Conservation (phyloP, 2,888 invertebrate species). For the Allolobophora icterica region DNA sequence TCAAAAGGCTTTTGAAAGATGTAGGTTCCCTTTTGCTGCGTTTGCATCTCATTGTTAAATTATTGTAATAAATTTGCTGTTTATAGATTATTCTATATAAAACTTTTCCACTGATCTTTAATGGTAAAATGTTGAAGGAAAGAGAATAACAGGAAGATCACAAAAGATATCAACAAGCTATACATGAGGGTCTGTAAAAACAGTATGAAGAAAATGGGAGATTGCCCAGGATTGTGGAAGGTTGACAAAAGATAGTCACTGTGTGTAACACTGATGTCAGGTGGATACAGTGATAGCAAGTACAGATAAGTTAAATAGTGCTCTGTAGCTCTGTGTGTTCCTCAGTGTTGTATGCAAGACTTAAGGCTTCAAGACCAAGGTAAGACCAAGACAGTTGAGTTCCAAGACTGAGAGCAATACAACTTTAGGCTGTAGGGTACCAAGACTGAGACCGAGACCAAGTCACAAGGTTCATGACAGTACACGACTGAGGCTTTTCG, state of each 20-base stretch:
- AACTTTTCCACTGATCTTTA: background rate
- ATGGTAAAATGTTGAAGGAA: too few relatives aligned
- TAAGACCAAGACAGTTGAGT: too few relatives aligned
- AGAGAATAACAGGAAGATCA: too few relatives aligned
- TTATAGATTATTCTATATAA: background rate
- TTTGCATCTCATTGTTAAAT: background rate
- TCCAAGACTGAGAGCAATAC: too few relatives aligned
- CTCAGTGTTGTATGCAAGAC: too few relatives aligned
- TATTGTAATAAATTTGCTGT: background rate
- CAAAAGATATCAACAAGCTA: too few relatives aligned
- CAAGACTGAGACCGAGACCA: too few relatives aligned
- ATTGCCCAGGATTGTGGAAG: background rate
- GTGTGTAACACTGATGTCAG: background rate
- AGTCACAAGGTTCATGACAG: too few relatives aligned
- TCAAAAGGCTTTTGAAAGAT: slow-evolving; percentile 13
- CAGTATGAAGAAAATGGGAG: background rate
- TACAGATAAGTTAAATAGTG: background rate
- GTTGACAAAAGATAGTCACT: background rate
- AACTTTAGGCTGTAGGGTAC: too few relatives aligned
- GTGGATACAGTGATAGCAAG: background rate
- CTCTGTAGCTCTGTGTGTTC: background rate
- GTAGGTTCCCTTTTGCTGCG: background rate
- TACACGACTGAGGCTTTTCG: too few relatives aligned
- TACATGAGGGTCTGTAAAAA: background rate
- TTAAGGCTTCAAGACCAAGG: too few relatives aligned